These are phyloP conservation scores for Cheilosia grossa DNA, from an alignment of 2,888 invertebrate genomes.

Conservation along the genomic window DNA sequence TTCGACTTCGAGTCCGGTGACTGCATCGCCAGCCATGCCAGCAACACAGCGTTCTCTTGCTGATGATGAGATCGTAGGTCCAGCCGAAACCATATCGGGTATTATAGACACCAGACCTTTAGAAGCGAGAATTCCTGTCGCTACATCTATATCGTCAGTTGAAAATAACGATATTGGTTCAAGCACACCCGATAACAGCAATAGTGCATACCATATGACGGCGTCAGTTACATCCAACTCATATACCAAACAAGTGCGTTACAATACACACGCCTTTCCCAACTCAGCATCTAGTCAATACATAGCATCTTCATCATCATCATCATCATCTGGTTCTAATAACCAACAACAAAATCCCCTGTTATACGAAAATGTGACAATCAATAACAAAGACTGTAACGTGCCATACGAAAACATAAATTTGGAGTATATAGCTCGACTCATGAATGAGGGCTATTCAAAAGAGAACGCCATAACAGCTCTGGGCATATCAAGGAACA, in stretches of 20 bases:
- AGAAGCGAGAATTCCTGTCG: constrained; percentile 80
- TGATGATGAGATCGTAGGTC: constrained; percentile 85
- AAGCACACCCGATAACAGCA: constrained; percentile 60
- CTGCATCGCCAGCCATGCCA: constrained; percentile 47
- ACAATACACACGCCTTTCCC: constrained; percentile 72
- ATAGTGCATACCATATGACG: constrained; percentile 60
- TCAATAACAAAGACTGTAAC: constrained; percentile 84
- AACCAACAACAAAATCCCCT: constrained; percentile 78
- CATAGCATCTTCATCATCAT: constrained; percentile 71
- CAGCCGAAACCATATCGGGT: constrained; percentile 89
- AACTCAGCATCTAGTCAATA: constrained; percentile 62
- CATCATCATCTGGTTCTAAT: constrained; percentile 70
- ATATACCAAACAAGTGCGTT: constrained; percentile 68
- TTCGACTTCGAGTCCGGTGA: constrained; percentile 71
- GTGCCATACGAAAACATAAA: constrained; percentile 94
- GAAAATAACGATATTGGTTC: constrained; percentile 54
- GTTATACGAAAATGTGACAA: constrained; percentile 84
- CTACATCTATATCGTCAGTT: constrained; percentile 38
- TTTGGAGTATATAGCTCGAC: constrained; percentile 93
- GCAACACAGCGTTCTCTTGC: constrained; percentile 78
- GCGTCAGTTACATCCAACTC: constrained; percentile 57
- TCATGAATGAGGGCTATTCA: constrained; percentile 95
- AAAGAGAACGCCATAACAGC: constrained; percentile 96
- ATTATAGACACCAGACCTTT: constrained; percentile 86
- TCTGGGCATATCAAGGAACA: constrained; percentile 95